phyloP scores from a whole-genome alignment of 1,140 invertebrate species.

The Oreohelix idahoensis region DNA sequence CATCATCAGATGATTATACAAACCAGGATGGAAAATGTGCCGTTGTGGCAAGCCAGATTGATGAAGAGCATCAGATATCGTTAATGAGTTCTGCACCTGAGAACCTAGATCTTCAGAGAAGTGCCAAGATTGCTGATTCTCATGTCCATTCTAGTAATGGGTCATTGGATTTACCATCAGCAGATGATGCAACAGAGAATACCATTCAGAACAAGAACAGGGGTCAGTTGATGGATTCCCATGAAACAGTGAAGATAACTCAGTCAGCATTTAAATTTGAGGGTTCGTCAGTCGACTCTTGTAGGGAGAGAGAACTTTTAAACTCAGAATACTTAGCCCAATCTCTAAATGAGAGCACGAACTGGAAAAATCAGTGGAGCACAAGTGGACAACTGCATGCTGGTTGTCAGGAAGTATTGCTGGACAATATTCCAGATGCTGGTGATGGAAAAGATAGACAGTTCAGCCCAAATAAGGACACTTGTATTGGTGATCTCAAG shows the following conservation, averaged over 20 bases:
- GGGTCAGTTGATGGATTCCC: background rate
- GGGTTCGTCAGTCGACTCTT: background rate
- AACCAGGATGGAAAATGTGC: background rate
- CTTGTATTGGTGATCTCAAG: background rate
- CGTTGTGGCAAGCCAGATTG: background rate
- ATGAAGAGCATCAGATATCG: background rate
- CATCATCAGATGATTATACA: background rate
- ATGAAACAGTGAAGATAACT: background rate
- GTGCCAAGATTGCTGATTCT: background rate
- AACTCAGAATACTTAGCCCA: background rate
- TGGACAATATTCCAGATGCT: background rate
- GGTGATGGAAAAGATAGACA: background rate
- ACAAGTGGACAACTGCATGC: background rate
- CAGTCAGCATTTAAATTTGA: background rate
- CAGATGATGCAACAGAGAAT: background rate
- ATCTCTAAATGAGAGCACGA: too few species aligned
- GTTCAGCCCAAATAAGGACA: background rate
- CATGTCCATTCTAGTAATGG: background rate
- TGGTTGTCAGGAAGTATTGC: constrained; percentile 28
- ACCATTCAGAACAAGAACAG: background rate
- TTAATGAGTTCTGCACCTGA: background rate
- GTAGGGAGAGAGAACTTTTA: background rate
- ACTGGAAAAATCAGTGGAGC: background rate
- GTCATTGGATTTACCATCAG: background rate
- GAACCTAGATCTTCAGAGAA: background rate